Conservation (phyloP, 2,888 invertebrate genomes). For the Rhimphoctona megacephalus region DNA sequence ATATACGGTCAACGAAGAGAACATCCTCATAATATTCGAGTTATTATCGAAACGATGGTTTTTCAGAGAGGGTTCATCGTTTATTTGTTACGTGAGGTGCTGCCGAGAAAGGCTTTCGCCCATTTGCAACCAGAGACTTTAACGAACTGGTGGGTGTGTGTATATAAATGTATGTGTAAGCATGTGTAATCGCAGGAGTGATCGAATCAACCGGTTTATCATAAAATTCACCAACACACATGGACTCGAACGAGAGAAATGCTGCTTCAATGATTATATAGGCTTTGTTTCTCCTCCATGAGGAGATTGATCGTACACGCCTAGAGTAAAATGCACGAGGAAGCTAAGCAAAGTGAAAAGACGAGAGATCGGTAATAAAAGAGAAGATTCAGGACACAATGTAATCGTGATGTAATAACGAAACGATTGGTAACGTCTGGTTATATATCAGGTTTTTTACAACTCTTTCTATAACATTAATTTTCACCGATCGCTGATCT, state of each 20-base stretch:
- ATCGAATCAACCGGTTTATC: slow-evolving; percentile 50
- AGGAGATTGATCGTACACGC: slow-evolving; percentile 14
- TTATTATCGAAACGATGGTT: slow-evolving; percentile 11
- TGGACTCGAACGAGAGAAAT: neutral
- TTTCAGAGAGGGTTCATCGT: slow-evolving; percentile 4
- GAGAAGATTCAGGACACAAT: slow-evolving; percentile 24
- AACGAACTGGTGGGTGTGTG: slow-evolving; percentile 38
- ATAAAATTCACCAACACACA: slow-evolving; percentile 9
- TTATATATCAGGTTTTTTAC: neutral
- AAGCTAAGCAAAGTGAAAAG: slow-evolving; percentile 42
- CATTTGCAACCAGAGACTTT: slow-evolving; percentile 26
- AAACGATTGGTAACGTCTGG: neutral
- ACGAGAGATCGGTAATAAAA: slow-evolving; percentile 19
- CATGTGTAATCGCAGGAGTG: slow-evolving; percentile 25
- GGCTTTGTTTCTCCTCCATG: slow-evolving; percentile 24
- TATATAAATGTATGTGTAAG: neutral
- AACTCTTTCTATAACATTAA: neutral
- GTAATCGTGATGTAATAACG: slow-evolving; percentile 43
- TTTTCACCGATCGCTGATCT: neutral
- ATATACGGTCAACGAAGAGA: slow-evolving; percentile 8
- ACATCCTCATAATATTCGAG: slow-evolving; percentile 29
- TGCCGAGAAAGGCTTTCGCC: slow-evolving; percentile 56
- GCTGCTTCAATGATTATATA: slow-evolving; percentile 13
- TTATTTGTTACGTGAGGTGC: slow-evolving; percentile 44
- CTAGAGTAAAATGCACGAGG: slow-evolving; percentile 32